Evolutionary conservation across 2,888 invertebrate genomes (phyloP), one percentile per base, ranked within the genome.

Genomic region (Bembecia ichneumoniformis): DNA sequence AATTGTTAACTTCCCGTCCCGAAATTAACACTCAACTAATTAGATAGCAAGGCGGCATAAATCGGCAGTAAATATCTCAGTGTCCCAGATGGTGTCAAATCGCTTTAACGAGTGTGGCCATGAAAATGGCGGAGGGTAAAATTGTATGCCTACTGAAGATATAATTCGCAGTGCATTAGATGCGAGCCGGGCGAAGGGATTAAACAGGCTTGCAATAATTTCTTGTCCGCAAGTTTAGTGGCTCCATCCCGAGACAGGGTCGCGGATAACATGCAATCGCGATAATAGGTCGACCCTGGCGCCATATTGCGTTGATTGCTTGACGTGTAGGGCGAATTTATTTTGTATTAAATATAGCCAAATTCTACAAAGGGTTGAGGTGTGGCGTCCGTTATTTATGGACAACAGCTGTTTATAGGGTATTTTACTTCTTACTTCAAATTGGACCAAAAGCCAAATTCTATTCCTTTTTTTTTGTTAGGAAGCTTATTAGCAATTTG

Each of bases 221-320:
- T 44, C 13, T 11, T 44, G 35, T 10, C 20, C 51, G 49, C 47
- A 47, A 50, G 50, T 62, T 64, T 62, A 49, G 53, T 59, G 62
- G 63, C 70, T 63, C 55, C 45, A 62, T 61, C 59, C 58, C 55
- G 68, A 74, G 69, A 72, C 72, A 65, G 77, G 77, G 74, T 74
- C 74, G 71, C 68, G 71, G 63, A 66, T 70, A 69, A 69, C 72
- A 74, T 70, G 73, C 75, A 71, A 71, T 71, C 61, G 74, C 67
- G 72, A 76, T 80, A 79, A 82, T 80, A 77, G 74, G 68, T 63
- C 75, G 71, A 71, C 75, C 78, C 72, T 47, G 65, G 79, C 82
- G 77, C 82, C 87, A 83, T 83, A 68, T 82, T 86, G 86, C 59
- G 64, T 59, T 82, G 87, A 87, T 83, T 72, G 82, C 74, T 75